Conservation (phyloP, 2,113 vertebrate species). For the Cricetomys ansorgei region DNA sequence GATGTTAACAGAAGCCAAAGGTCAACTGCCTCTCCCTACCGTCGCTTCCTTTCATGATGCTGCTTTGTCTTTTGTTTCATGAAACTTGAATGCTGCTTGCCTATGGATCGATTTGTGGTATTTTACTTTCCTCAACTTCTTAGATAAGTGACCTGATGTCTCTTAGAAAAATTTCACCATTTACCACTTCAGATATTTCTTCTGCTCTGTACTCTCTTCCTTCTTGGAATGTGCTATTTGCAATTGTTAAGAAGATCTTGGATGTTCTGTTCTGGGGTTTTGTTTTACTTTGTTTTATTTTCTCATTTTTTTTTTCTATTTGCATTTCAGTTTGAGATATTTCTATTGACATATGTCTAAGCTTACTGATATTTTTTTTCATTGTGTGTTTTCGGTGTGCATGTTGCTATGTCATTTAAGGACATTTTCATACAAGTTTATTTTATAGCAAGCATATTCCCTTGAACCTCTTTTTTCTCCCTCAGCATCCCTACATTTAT, state of each 20-base stretch:
- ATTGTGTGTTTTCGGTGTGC: background rate
- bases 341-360: background rate
- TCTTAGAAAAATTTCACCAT: background rate
- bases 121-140: background rate
- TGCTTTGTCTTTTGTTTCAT: background rate
- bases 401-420: background rate
- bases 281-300: background rate
- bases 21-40: background rate
- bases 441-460: background rate
- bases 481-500: background rate
- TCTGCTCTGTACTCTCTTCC: background rate
- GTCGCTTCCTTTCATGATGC: background rate
- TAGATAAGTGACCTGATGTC: background rate
- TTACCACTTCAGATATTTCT: background rate
- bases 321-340: background rate
- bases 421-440: background rate
- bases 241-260: background rate
- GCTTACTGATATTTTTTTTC: background rate
- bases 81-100: background rate
- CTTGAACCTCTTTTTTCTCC: background rate
- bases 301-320: background rate
- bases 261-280: background rate
- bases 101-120: background rate
- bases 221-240: background rate
- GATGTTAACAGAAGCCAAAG: background rate